Percentiles rank a stretch among this genome's conserved stretches.
phyloP scores from a whole-genome alignment of 2,888 invertebrate genomes.

The Dryobotodes eremita region DNA sequence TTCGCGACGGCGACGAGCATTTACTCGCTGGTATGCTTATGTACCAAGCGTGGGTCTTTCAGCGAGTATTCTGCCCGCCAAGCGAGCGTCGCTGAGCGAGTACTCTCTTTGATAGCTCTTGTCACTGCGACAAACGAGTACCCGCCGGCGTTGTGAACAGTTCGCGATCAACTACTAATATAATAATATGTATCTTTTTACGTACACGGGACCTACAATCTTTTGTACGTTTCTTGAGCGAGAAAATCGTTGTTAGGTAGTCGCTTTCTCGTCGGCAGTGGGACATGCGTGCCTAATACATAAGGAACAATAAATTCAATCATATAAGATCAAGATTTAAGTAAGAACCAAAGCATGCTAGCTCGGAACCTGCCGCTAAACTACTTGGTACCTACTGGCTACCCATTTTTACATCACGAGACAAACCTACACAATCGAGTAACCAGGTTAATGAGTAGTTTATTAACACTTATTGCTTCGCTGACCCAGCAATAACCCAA shows the following conservation, averaged over 20 bases:
- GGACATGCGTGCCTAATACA: too few relatives aligned
- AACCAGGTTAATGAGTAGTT: conserved; percentile 41
- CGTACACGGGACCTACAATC: too few relatives aligned
- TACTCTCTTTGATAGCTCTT: not conserved
- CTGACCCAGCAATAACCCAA: conserved; percentile 43
- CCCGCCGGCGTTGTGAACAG: too few relatives aligned
- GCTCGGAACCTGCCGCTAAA: not conserved
- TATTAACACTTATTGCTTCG: conserved; percentile 3
- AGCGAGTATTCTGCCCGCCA: not conserved
- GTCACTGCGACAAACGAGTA: not conserved
- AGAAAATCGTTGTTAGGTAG: too few relatives aligned
- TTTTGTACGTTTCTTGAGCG: too few relatives aligned
- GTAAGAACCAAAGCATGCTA: not conserved
- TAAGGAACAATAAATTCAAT: too few relatives aligned
- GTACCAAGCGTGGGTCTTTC: not conserved
- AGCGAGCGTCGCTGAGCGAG: not conserved
- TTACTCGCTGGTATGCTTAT: not conserved
- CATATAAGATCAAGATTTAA: too few relatives aligned
- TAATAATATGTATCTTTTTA: too few relatives aligned
- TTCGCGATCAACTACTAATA: too few relatives aligned
- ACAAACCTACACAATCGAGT: not conserved
- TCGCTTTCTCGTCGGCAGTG: too few relatives aligned
- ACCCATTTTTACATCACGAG: not conserved
- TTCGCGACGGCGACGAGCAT: too few relatives aligned
- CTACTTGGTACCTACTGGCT: not conserved